A percentile compares a stretch with the other conserved stretches of the same genome.
Conservation (phyloP, 2,113 vertebrate species). For the Nannospalax galili region DNA sequence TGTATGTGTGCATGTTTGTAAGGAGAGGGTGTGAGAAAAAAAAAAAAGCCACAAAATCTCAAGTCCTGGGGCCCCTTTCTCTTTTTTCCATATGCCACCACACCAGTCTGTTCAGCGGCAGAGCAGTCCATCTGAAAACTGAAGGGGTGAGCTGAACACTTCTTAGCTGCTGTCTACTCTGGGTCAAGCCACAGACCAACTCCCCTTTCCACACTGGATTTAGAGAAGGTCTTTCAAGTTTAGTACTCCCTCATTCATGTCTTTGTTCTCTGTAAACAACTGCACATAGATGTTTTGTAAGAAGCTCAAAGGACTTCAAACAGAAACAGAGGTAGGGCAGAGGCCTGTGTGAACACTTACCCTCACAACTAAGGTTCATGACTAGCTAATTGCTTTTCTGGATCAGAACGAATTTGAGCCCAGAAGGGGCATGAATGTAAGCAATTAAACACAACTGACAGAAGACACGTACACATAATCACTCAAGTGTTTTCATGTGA, state of each 20-base stretch:
- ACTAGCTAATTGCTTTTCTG: background rate
- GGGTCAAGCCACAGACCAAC: background rate
- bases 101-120: background rate
- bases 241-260: background rate
- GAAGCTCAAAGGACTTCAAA: background rate
- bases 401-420: background rate
- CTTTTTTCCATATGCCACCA: too few relatives aligned
- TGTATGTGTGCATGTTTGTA: background rate
- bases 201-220: background rate
- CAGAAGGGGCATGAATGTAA: background rate
- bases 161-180: background rate
- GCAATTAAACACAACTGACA: background rate
- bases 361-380: too few relatives aligned
- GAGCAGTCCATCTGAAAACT: background rate
- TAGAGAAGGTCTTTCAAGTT: background rate
- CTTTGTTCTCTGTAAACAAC: background rate
- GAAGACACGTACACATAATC: background rate
- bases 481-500: background rate
- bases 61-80: background rate
- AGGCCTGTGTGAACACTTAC: background rate
- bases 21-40: background rate
- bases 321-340: background rate
- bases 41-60: background rate
- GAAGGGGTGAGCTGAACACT: background rate
- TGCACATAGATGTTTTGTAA: background rate